Percentiles rank a stretch among this genome's conserved stretches.
Evolutionary conservation across 2,888 invertebrate genomes (phyloP).

Genomic region (Cephus nigrinus): DNA sequence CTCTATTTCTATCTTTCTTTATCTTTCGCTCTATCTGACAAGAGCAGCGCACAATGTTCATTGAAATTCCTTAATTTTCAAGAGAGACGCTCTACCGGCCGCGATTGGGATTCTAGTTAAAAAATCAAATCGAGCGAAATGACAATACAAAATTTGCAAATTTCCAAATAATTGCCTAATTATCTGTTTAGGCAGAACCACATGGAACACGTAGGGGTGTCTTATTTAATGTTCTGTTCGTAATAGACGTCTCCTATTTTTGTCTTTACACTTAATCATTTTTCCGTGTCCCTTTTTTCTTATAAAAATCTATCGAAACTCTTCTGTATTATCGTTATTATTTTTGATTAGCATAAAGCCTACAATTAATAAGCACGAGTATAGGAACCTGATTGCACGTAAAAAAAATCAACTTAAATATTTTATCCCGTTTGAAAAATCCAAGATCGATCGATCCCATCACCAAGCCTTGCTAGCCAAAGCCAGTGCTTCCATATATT

Average conservation of each 20-base stretch:
- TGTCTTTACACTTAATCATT: neutral
- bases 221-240: neutral
- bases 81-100: neutral
- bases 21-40: too few relatives aligned
- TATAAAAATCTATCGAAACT: neutral
- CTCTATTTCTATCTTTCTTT: too few relatives aligned
- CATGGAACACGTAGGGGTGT: neutral
- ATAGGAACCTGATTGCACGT: neutral
- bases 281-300: neutral
- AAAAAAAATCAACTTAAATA: neutral
- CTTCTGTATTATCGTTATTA: neutral
- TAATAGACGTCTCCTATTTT: neutral
- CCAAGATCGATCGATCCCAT: neutral
- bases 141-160: neutral
- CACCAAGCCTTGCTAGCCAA: neutral
- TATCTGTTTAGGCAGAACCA: neutral
- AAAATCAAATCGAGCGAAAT: neutral
- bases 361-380: neutral
- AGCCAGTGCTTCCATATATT: neutral
- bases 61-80: neutral
- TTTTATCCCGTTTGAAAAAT: neutral
- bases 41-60: too few relatives aligned
- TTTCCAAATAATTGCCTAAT: neutral
- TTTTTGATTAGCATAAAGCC: neutral
- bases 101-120: neutral